Base-by-base conservation (phyloP, 2,888 invertebrate genomes). In the Melinopterus prodromus region DNA sequence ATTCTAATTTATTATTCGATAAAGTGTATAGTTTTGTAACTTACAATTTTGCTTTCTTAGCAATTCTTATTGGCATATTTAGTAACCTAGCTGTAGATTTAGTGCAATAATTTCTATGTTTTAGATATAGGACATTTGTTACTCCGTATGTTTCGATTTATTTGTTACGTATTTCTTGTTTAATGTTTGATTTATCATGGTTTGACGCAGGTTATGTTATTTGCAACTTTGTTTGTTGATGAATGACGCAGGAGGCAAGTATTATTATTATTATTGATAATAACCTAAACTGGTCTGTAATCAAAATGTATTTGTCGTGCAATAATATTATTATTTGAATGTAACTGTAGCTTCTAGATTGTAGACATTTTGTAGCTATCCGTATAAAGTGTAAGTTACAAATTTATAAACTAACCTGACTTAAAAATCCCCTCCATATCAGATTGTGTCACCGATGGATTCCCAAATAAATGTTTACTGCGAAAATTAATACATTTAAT, bases 321-420 rank as follows among this genome's bases (percentile, higher is more conserved):
- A 74, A 26, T 74, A 74, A 74, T 72, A 72, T 14, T 72, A 16
- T 14, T 53, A 53, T 53, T 53, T 53, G 14, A 72, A 72, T 15
- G 15, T 72, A 14, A 14, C 36, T 35, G 16, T 15, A 36, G 6
- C 4, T 16, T 14, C 16, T 72, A 72, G 16, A 16, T 7, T 16
- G 16, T 14, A 35, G 26, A 6, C 14, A 15, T 72, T 72, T 53
- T 76, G 36, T 9, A 37, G 71, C 12, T 36, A 38, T 38, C 69
- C 69, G 74, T 75, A 16, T 71, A 71, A 75, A 75, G 15, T 79
- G 76, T 79, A 76, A 79, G 79, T 79, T 76, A 76, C 70, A 79
- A 79, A 76, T 36, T 0, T 78, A 26, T 69, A 72, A 78, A 78
- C 53, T 53, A 53, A 53, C 12, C 7, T 12, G 7, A 53, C 53